Conservation (phyloP, 2,113 vertebrate species). For the Bagarius yarrelli region DNA sequence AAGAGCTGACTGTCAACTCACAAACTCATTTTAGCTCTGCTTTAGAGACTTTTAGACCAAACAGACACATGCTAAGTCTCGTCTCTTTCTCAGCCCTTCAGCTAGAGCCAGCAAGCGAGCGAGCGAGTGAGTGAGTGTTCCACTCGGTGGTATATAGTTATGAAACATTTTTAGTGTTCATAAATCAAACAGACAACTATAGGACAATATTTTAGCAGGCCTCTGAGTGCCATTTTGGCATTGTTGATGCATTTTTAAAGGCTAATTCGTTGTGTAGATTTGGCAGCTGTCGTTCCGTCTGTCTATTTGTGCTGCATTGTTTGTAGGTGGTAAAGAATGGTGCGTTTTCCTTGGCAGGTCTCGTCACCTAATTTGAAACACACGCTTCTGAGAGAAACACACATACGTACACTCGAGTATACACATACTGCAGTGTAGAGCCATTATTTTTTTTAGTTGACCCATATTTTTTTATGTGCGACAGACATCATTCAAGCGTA, state of each 20-base stretch:
- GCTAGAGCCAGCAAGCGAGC: constrained; percentile 15
- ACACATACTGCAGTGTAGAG: constrained; percentile 22
- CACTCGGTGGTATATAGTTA: constrained; percentile 47
- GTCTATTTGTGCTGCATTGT: constrained; percentile 1
- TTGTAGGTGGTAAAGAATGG: neutral
- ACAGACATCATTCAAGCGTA: neutral
- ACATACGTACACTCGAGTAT: constrained; percentile 7
- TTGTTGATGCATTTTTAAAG: constrained; percentile 16
- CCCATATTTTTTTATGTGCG: neutral
- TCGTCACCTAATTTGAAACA: neutral
- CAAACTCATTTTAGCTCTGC: constrained; percentile 37
- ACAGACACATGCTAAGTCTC: constrained; percentile 29
- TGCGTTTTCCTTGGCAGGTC: neutral
- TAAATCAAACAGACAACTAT: constrained; percentile 54
- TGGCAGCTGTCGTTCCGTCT: constrained; percentile 16
- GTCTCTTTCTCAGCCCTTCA: constrained; percentile 20
- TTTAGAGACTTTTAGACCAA: constrained; percentile 38
- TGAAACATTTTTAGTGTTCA: constrained; percentile 51
- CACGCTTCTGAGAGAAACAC: constrained; percentile 13
- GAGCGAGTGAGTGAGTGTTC: constrained; percentile 30
- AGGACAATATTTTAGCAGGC: constrained; percentile 21
- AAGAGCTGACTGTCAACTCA: constrained; percentile 39
- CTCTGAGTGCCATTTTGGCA: constrained; percentile 25
- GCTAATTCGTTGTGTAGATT: constrained; percentile 36
- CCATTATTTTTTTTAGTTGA: neutral